These are phyloP conservation scores for Drosophila novamexicana DNA, from an alignment of 1,140 invertebrate species.

Conservation along the genomic window DNA sequence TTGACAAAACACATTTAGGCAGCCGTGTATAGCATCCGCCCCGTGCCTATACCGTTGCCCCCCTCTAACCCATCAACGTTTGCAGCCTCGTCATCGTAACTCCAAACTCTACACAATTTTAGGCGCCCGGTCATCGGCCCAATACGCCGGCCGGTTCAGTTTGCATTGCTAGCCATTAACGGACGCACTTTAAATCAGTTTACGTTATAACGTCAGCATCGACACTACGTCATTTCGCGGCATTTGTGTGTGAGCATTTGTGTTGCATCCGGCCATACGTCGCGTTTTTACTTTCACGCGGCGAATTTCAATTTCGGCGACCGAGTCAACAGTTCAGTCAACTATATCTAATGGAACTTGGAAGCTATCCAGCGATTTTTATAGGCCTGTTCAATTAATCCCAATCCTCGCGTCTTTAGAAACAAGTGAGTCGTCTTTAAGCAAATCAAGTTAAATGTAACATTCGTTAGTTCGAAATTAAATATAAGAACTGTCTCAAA, in stretches of 20 bases:
- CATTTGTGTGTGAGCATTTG: conserved; percentile 21
- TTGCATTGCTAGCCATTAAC: conserved; percentile 14
- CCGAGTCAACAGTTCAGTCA: neutral
- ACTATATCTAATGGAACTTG: too few relatives aligned
- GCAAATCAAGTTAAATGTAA: too few relatives aligned
- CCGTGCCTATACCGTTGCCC: neutral
- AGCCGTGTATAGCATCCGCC: conserved; percentile 41
- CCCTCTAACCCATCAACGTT: neutral
- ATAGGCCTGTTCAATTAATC: too few relatives aligned
- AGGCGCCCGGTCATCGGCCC: conserved; percentile 61
- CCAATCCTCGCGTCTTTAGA: too few relatives aligned
- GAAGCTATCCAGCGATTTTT: too few relatives aligned
- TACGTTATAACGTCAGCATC: conserved; percentile 73
- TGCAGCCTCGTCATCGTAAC: conserved; percentile 40
- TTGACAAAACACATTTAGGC: conserved; percentile 57
- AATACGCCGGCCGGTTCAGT: conserved; percentile 25
- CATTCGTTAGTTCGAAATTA: too few relatives aligned
- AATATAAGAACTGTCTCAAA: too few relatives aligned
- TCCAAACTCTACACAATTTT: conserved; percentile 77
- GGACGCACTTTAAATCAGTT: conserved; percentile 82
- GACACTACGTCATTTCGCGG: conserved; percentile 67
- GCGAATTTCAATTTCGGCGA: conserved; percentile 31
- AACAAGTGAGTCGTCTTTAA: too few relatives aligned
- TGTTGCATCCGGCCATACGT: conserved; percentile 10
- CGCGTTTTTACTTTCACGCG: conserved; percentile 70